phyloP scores from a whole-genome alignment of 2,113 vertebrate genomes.

The Campylorhamphus procurvoides region DNA sequence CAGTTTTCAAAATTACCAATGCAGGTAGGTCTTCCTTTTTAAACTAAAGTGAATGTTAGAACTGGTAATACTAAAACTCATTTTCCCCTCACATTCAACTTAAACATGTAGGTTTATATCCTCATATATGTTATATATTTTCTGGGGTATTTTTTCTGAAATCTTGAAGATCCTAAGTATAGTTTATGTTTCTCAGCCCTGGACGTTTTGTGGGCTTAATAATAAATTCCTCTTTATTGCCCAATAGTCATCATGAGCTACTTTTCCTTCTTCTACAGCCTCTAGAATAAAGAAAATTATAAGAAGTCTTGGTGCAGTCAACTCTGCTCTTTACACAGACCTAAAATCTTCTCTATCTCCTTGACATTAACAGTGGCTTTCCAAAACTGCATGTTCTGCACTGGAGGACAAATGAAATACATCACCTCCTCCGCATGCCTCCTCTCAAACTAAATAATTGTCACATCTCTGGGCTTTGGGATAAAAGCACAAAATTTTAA shows the following conservation, averaged over 20 bases:
- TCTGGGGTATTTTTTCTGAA: neutral
- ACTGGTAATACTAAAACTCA: neutral
- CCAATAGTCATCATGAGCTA: neutral
- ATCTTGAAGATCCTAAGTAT: neutral
- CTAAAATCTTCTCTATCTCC: neutral
- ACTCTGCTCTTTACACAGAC: neutral
- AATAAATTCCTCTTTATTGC: neutral
- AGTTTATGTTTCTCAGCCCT: neutral
- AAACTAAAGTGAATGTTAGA: neutral
- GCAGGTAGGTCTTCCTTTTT: neutral
- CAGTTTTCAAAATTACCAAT: neutral
- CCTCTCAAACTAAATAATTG: neutral
- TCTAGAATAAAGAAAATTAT: neutral
- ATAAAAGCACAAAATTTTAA: neutral
- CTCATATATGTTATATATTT: neutral
- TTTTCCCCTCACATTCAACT: neutral
- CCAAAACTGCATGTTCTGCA: neutral
- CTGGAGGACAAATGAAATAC: slow-evolving; percentile 21
- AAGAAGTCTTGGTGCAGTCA: neutral
- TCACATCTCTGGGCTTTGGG: neutral
- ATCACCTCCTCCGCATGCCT: neutral
- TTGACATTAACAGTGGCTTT: neutral
- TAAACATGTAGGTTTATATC: neutral
- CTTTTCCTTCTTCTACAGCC: neutral
- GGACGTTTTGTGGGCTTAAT: neutral